These are phyloP conservation scores for Cichladusa arquata DNA, from an alignment of 2,113 vertebrate species.

Conservation along the genomic window DNA sequence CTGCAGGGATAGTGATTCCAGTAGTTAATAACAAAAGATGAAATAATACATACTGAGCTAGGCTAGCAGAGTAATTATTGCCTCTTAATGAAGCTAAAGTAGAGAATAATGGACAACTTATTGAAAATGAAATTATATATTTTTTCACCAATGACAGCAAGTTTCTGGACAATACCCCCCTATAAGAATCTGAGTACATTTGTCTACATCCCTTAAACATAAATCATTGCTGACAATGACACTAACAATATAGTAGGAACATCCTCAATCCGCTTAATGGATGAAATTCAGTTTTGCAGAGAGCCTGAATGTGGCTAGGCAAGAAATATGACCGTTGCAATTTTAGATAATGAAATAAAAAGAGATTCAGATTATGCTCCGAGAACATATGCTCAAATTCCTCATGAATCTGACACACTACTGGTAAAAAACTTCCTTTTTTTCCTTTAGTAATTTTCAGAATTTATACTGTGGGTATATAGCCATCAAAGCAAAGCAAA, in stretches of 20 bases:
- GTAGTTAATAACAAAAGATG: background rate
- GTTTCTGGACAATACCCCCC: background rate
- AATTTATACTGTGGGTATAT: background rate
- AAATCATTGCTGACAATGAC: conserved; percentile 18
- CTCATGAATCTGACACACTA: background rate
- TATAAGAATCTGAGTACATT: background rate
- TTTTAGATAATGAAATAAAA: background rate
- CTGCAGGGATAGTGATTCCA: background rate
- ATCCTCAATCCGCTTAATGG: conserved; percentile 14
- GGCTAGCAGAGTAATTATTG: conserved; percentile 3
- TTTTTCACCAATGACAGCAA: background rate
- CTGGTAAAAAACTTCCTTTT: background rate
- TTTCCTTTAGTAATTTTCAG: background rate
- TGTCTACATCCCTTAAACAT: background rate
- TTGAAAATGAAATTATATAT: background rate
- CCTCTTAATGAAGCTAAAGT: conserved; percentile 28
- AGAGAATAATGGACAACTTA: background rate
- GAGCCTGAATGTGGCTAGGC: background rate
- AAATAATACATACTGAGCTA: background rate
- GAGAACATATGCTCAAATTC: background rate
- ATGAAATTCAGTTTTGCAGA: background rate
- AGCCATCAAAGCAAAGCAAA: background rate
- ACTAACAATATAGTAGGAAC: background rate
- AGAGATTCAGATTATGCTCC: background rate
- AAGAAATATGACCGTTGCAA: background rate